A percentile compares a stretch with the other conserved stretches of the same genome.
Conservation (phyloP, 2,797 vertebrate genomes). For the Anisognathus igniventris region DNA sequence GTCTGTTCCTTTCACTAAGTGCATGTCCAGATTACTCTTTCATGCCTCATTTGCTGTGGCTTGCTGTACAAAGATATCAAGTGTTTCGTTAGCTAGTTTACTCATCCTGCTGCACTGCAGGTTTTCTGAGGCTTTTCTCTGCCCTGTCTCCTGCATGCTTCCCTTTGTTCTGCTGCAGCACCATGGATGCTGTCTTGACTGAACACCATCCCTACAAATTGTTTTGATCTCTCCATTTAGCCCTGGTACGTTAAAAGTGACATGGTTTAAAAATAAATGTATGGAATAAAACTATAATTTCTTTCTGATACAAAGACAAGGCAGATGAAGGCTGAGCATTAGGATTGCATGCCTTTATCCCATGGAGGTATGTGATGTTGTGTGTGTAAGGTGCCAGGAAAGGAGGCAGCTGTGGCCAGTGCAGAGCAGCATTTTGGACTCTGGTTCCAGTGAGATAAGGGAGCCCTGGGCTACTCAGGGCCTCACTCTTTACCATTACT, state of each 20-base stretch:
- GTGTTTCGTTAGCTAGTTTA: constrained; percentile 42
- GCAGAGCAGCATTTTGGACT: neutral
- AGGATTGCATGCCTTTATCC: neutral
- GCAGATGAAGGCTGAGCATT: neutral
- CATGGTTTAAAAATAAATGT: neutral
- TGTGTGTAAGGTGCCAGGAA: neutral
- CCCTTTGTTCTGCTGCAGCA: neutral
- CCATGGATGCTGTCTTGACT: neutral
- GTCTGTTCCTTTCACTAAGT: constrained; percentile 17
- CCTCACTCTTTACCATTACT: neutral
- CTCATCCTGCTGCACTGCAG: constrained; percentile 62
- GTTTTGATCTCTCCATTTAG: neutral
- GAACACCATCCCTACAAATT: neutral
- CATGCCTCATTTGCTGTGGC: constrained; percentile 54
- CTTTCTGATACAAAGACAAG: neutral
- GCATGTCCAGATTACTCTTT: constrained; percentile 53
- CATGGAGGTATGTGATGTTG: accelerated
- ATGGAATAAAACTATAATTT: neutral
- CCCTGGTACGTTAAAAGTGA: neutral
- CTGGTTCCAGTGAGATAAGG: neutral
- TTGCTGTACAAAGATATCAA: constrained; percentile 53
- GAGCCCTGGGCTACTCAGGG: accelerated
- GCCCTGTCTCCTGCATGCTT: neutral
- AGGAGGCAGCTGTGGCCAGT: neutral
- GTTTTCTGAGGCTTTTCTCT: constrained; percentile 47